A percentile compares a stretch with the other conserved stretches of the same genome.
Evolutionary conservation across 2,797 vertebrate species (phyloP).

Genomic region (Scleropages formosus): DNA sequence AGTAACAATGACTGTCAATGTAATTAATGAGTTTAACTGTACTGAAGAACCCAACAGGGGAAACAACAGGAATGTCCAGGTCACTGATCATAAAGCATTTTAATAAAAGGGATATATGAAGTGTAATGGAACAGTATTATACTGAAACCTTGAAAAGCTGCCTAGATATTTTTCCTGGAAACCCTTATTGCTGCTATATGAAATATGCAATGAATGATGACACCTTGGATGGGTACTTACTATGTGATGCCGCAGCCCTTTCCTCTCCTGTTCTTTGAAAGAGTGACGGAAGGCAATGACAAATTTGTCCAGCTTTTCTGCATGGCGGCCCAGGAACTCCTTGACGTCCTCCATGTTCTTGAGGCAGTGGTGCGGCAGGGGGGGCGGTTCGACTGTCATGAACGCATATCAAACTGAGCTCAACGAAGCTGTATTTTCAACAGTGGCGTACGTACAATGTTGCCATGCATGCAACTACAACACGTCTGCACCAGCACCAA

Average conservation of each 20-base stretch:
- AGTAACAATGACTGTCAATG: too few relatives aligned
- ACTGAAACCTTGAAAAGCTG: too few relatives aligned
- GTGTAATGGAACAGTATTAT: too few relatives aligned
- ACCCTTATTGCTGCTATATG: too few relatives aligned
- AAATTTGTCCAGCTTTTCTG: slow-evolving; percentile 83
- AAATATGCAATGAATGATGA: too few relatives aligned
- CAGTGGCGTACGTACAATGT: background rate
- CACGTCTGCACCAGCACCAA: too few relatives aligned
- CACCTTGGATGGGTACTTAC: slow-evolving; percentile 59
- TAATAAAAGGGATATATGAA: too few relatives aligned
- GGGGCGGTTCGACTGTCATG: slow-evolving; percentile 56
- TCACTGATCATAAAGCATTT: too few relatives aligned
- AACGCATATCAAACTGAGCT: background rate
- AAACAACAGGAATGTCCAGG: too few relatives aligned
- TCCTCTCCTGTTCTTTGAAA: slow-evolving; percentile 86
- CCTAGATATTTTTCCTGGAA: too few relatives aligned
- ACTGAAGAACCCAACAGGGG: too few relatives aligned
- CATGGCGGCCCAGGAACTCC: slow-evolving; percentile 85
- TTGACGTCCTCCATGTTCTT: slow-evolving; percentile 84
- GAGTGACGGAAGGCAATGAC: slow-evolving; percentile 75
- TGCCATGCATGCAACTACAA: background rate
- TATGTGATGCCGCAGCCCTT: slow-evolving; percentile 89
- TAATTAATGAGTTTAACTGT: too few relatives aligned
- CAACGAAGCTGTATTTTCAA: background rate
- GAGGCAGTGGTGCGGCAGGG: slow-evolving; percentile 71